A percentile compares a stretch with the other conserved stretches of the same genome.
Evolutionary conservation across 2,888 invertebrate species (phyloP).

Genomic region (Teinopalpus imperialis): DNA sequence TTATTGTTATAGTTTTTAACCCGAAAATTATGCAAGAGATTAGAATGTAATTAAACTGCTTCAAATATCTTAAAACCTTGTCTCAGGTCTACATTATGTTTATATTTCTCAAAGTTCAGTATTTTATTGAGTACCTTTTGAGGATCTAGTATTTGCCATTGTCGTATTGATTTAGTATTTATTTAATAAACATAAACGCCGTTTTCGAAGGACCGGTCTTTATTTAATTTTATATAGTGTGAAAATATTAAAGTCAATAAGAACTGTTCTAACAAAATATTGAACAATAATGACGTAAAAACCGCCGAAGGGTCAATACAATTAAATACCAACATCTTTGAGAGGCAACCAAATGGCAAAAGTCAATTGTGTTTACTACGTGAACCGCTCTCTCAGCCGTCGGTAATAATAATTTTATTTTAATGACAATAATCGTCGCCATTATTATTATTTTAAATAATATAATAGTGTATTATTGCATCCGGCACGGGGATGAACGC

Average conservation of each 20-base stretch:
- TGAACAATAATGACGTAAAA: conserved; percentile 57
- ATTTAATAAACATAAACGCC: no score
- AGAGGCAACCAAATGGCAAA: conserved; percentile 71
- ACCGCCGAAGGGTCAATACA: conserved; percentile 69
- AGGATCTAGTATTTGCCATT: no score
- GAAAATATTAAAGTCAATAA: conserved; percentile 6
- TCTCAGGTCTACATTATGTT: no score
- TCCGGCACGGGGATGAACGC: conserved; percentile 72
- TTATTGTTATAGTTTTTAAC: no score
- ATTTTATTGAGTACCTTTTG: no score
- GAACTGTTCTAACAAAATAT: conserved; percentile 25
- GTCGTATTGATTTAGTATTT: no score
- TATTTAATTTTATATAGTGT: no score
- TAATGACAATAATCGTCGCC: conserved; percentile 66
- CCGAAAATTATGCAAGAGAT: no score
- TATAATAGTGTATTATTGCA: conserved; percentile 65
- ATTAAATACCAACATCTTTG: conserved; percentile 73
- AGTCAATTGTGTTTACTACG: conserved; percentile 78
- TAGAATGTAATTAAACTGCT: no score
- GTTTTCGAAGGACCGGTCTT: no score
- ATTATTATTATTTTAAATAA: conserved; percentile 67
- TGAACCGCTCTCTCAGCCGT: conserved; percentile 65
- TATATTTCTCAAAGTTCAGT: no score
- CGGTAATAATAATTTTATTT: conserved; percentile 62
- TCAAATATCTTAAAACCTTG: no score